phyloP scores from a whole-genome alignment of 2,797 vertebrate species.

The Okamejei kenojei region DNA sequence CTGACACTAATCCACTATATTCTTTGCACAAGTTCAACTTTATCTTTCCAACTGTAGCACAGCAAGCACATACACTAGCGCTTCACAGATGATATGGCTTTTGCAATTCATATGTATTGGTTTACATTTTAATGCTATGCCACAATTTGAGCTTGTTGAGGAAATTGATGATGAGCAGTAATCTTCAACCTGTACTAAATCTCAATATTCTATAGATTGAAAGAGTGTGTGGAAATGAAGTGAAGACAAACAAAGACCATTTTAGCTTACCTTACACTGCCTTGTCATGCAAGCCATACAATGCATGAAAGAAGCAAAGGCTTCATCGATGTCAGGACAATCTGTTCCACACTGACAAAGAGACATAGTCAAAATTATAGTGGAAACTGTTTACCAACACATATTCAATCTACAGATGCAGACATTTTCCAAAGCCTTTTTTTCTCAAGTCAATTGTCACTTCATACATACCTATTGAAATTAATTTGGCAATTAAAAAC shows the following conservation, averaged over 20 bases:
- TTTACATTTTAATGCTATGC: background rate
- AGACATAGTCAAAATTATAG: background rate
- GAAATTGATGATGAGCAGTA: background rate
- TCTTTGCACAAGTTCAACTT: background rate
- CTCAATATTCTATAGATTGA: background rate
- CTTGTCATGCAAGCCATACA: conserved; percentile 65
- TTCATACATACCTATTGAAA: background rate
- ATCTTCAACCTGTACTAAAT: background rate
- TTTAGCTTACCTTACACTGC: conserved; percentile 71
- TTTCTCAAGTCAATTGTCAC: background rate
- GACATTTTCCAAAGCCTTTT: background rate
- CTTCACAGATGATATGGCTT: background rate
- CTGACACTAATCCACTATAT: background rate
- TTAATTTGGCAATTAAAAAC: background rate
- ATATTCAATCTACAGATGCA: background rate
- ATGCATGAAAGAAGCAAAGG: conserved; percentile 65
- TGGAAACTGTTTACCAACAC: background rate
- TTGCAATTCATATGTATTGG: background rate
- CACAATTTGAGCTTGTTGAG: background rate
- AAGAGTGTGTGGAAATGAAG: background rate
- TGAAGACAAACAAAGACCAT: background rate
- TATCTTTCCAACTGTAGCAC: background rate
- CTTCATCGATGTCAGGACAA: conserved; percentile 50
- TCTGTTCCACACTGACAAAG: conserved; percentile 48
- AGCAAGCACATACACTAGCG: background rate